These are phyloP conservation scores for Girardia tigrina DNA, from an alignment of 2,888 invertebrate species.

Conservation along the genomic window DNA sequence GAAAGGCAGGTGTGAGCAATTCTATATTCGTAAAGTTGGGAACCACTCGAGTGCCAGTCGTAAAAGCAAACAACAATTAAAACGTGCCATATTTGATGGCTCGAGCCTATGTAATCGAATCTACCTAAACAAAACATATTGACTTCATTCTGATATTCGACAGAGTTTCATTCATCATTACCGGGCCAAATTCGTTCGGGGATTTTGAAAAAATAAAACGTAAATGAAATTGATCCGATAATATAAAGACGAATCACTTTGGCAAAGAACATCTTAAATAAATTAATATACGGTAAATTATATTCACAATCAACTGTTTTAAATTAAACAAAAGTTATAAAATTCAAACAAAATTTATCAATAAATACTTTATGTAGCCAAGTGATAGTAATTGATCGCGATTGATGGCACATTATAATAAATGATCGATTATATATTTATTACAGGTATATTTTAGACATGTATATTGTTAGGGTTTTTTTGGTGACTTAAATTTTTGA, in stretches of 20 bases:
- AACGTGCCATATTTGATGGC: conserved; percentile 93
- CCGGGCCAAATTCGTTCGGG: conserved; percentile 67
- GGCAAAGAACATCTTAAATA: conserved; percentile 68
- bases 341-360: too few relatives aligned
- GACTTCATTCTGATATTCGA: conserved; percentile 52
- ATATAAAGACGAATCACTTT: conserved; percentile 75
- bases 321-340: too few relatives aligned
- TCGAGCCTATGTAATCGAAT: conserved; percentile 80
- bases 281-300: too few relatives aligned
- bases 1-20: conserved; percentile 38
- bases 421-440: too few relatives aligned
- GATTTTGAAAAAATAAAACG: conserved; percentile 73
- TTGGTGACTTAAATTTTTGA: too few relatives aligned
- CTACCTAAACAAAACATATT: conserved; percentile 56
- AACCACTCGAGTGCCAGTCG: conserved; percentile 77
- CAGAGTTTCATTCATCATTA: too few relatives aligned
- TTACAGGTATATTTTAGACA: too few relatives aligned
- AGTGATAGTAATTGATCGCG: too few relatives aligned
- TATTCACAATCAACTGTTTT: too few relatives aligned
- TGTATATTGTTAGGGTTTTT: too few relatives aligned
- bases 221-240: conserved; percentile 70
- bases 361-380: too few relatives aligned
- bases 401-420: too few relatives aligned
- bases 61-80: conserved; percentile 73
- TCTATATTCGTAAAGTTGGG: conserved; percentile 42